A percentile compares a stretch with the other conserved stretches of the same genome.
These are phyloP conservation scores for Drosophila oshimai DNA, from an alignment of 1,140 invertebrate genomes.

Conservation along the genomic window DNA sequence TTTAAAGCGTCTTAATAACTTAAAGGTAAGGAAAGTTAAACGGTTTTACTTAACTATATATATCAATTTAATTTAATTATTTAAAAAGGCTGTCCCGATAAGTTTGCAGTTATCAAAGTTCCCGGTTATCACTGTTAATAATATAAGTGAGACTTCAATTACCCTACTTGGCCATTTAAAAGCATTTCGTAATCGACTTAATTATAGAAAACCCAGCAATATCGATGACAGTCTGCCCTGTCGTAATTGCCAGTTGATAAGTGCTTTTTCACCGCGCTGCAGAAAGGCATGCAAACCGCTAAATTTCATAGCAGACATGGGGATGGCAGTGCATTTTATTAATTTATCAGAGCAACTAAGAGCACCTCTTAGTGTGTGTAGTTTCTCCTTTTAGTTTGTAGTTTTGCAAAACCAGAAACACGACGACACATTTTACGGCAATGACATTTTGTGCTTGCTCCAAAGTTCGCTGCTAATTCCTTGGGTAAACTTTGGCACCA, in stretches of 20 bases:
- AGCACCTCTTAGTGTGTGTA: slow-evolving; percentile 7
- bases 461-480: slow-evolving; percentile 66
- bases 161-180: not conserved
- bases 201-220: slow-evolving; percentile 13
- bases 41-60: too few species aligned
- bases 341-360: slow-evolving; percentile 44
- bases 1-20: too few species aligned
- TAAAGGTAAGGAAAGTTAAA: too few species aligned
- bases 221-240: slow-evolving; percentile 4
- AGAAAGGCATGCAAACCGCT: slow-evolving; percentile 45
- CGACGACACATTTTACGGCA: slow-evolving; percentile 18
- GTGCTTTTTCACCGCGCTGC: slow-evolving; percentile 13
- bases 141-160: too few species aligned
- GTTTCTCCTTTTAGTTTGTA: slow-evolving; percentile 5
- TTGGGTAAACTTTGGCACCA: slow-evolving; percentile 55
- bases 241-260: slow-evolving; percentile 37
- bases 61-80: too few species aligned
- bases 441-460: slow-evolving; percentile 30
- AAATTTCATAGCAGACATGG: slow-evolving; percentile 58
- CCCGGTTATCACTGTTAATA: too few species aligned
- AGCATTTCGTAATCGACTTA: slow-evolving; percentile 23
- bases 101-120: too few species aligned
- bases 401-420: slow-evolving; percentile 18
- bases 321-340: slow-evolving; percentile 54
- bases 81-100: too few species aligned